Evolutionary conservation across 1,140 invertebrate species (phyloP).

Genomic region (Microplitis mediator): DNA sequence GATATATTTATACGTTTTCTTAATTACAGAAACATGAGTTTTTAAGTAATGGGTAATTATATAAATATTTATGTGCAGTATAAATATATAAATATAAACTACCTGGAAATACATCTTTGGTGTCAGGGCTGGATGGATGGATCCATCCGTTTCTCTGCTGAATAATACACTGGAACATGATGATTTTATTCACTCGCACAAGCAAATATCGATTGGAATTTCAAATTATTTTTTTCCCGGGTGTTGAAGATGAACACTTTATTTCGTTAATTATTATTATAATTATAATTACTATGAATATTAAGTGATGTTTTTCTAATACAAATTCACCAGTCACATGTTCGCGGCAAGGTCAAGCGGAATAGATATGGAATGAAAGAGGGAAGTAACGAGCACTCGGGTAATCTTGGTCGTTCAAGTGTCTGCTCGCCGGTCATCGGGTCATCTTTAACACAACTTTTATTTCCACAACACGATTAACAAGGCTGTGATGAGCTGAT

Average conservation of each 20-base stretch:
- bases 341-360: conserved; percentile 15
- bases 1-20: too few species aligned
- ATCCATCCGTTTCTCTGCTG: conserved; percentile 81
- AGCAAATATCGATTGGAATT: neutral
- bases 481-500: neutral
- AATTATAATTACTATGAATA: neutral
- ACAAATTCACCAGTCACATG: conserved; percentile 7
- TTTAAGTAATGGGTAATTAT: too few species aligned
- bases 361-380: neutral
- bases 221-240: neutral
- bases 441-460: neutral
- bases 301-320: neutral
- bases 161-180: conserved; percentile 83
- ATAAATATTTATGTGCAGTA: too few species aligned
- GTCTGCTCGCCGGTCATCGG: conserved; percentile 2
- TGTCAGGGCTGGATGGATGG: conserved; percentile 71
- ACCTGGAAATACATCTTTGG: conserved; percentile 82
- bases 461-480: neutral
- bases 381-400: conserved; percentile 1
- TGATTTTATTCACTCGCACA: conserved; percentile 9
- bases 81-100: conserved; percentile 33
- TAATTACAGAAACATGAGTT: too few species aligned
- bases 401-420: conserved; percentile 13
- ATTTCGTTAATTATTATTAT: neutral
- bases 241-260: neutral